These are phyloP conservation scores for Lagodon rhomboides DNA, from an alignment of 2,797 vertebrate genomes.

Conservation along the genomic window DNA sequence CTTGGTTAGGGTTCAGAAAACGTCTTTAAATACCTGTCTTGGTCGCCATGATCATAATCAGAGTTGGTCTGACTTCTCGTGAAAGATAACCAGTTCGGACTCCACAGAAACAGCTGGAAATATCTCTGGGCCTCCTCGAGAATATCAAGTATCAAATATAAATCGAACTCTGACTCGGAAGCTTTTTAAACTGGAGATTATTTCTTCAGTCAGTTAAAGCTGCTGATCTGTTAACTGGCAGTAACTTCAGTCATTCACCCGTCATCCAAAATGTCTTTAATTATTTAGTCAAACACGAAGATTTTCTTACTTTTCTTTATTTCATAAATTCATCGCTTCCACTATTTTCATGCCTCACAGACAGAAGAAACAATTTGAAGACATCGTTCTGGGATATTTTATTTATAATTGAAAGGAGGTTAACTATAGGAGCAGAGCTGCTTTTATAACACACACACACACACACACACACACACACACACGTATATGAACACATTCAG, in stretches of 20 bases:
- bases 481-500: background rate
- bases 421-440: conserved; percentile 1
- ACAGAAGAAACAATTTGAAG: background rate
- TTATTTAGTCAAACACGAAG: background rate
- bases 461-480: conserved; percentile 14
- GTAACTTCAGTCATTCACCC: too few species aligned
- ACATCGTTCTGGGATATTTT: background rate
- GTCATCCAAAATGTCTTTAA: background rate
- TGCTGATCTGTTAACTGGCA: background rate
- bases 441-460: conserved; percentile 6
- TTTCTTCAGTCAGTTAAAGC: background rate
- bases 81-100: too few species aligned
- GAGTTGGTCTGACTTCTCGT: too few species aligned
- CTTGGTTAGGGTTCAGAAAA: too few species aligned
- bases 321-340: background rate
- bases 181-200: too few species aligned
- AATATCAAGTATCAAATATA: too few species aligned
- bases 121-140: too few species aligned
- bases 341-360: too few species aligned
- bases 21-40: too few species aligned
- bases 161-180: too few species aligned
- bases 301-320: background rate
- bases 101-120: too few species aligned
- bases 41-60: too few species aligned
- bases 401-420: background rate